Evolutionary conservation across 37 sponge, comb jelly and placozoan species (phyloP).

Genomic region (Amphimedon queenslandica): DNA sequence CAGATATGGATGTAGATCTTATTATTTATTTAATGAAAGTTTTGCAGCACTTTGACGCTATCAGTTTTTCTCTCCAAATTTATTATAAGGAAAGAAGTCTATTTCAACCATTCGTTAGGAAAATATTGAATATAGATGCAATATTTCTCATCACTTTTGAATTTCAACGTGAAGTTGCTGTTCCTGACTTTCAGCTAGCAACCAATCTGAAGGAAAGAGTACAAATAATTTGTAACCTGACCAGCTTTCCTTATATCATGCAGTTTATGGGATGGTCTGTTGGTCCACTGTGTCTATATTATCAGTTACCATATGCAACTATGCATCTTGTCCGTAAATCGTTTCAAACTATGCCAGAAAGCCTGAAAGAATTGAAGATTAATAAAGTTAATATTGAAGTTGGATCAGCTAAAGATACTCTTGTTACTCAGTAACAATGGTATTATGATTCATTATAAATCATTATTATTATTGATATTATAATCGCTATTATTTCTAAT

Average conservation of each 20-base stretch:
- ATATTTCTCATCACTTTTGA: no score
- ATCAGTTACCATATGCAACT: neutral
- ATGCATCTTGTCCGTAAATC: neutral
- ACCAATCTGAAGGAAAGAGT: neutral
- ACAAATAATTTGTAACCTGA: neutral
- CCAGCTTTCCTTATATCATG: neutral
- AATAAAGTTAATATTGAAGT: neutral
- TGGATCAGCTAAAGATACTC: no score
- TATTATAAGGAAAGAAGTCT: neutral
- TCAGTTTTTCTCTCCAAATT: slow-evolving; percentile 3
- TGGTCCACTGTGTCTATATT: neutral
- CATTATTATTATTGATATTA: no score
- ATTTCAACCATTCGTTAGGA: no score
- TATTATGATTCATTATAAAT: no score
- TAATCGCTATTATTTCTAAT: no score
- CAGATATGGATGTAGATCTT: neutral
- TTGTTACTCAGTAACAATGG: no score
- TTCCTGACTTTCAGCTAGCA: neutral
- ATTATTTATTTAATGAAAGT: neutral
- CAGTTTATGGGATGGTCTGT: neutral
- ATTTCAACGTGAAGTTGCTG: neutral
- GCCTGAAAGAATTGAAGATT: neutral
- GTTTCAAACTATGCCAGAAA: neutral
- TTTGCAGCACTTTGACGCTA: no score
- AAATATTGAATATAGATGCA: no score